Percentiles rank a stretch among this genome's conserved stretches.
These are phyloP conservation scores for Lamproptera curius DNA, from an alignment of 2,888 invertebrate species.

Conservation along the genomic window DNA sequence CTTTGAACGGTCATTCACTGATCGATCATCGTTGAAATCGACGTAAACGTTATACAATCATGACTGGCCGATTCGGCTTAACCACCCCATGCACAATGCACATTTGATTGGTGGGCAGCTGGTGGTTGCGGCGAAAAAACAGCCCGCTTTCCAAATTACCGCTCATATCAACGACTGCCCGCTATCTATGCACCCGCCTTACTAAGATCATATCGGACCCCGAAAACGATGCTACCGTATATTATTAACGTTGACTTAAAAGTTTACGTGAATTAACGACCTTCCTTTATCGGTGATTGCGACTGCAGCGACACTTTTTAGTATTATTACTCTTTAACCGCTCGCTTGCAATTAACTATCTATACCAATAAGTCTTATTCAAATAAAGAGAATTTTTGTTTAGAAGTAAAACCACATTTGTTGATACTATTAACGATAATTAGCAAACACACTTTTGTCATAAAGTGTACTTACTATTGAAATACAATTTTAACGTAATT, in stretches of 20 bases:
- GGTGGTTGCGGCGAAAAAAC: slow-evolving; percentile 65
- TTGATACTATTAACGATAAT: too few species aligned
- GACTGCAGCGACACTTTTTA: slow-evolving; percentile 11
- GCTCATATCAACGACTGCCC: slow-evolving; percentile 45
- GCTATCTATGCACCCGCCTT: slow-evolving; percentile 52
- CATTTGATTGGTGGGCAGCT: slow-evolving; percentile 71
- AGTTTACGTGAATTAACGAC: slow-evolving; percentile 27
- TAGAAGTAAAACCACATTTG: too few species aligned
- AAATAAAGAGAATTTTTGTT: too few species aligned
- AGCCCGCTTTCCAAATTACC: slow-evolving; percentile 70
- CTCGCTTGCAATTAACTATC: too few species aligned
- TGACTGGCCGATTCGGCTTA: slow-evolving; percentile 54
- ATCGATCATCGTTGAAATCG: slow-evolving; percentile 33
- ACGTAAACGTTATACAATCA: slow-evolving; percentile 44
- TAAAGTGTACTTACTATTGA: too few species aligned
- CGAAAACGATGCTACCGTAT: slow-evolving; percentile 48
- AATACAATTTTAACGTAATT: too few species aligned
- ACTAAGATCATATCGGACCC: slow-evolving; percentile 54
- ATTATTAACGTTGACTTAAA: slow-evolving; percentile 40
- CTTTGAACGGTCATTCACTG: slow-evolving; percentile 23
- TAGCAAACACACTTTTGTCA: too few species aligned
- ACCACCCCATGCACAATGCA: slow-evolving; percentile 64
- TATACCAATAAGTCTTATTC: too few species aligned
- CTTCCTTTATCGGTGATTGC: slow-evolving; percentile 12
- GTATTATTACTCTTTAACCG: too few species aligned